These are phyloP conservation scores for Rhynchophorus ferrugineus DNA, from an alignment of 1,140 invertebrate species.

Conservation along the genomic window DNA sequence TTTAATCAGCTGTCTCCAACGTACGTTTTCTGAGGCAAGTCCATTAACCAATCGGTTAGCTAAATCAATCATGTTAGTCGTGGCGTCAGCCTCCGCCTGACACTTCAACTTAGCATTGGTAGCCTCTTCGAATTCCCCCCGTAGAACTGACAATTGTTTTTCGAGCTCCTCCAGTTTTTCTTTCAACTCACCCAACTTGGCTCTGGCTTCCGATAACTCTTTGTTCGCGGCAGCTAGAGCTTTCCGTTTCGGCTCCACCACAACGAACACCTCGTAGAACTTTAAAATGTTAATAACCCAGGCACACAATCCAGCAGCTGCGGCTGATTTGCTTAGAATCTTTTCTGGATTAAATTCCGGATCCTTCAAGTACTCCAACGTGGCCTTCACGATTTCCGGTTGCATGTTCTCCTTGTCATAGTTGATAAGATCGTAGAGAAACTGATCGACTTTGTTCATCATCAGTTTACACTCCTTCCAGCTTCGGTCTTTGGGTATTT, in stretches of 20 bases:
- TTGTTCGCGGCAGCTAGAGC: conserved; percentile 73
- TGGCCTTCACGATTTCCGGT: conserved; percentile 72
- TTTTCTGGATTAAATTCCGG: conserved; percentile 81
- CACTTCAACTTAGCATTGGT: conserved; percentile 80
- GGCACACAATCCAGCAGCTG: conserved; percentile 84
- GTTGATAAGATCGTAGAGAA: conserved; percentile 75
- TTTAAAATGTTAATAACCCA: conserved; percentile 92
- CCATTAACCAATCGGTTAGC: conserved; percentile 90
- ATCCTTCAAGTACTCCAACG: conserved; percentile 51
- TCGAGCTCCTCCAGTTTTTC: conserved; percentile 42
- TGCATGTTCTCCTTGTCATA: conserved; percentile 95
- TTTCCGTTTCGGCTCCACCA: conserved; percentile 84
- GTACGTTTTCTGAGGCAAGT: conserved; percentile 84
- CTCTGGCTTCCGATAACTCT: conserved; percentile 71
- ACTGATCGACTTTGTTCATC: conserved; percentile 80
- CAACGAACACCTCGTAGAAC: conserved; percentile 87
- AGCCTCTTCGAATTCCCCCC: conserved; percentile 77
- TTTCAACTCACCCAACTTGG: conserved; percentile 58
- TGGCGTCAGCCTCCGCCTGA: conserved; percentile 77
- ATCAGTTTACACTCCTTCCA: conserved; percentile 88
- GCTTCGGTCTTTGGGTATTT: conserved; percentile 84
- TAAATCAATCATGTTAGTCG: conserved; percentile 76
- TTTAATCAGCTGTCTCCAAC: conserved; percentile 47
- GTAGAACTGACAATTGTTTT: conserved; percentile 63
- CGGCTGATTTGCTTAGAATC: conserved; percentile 77